Base-by-base conservation (phyloP, 1,140 invertebrate genomes). In the Bombyx mandarina region DNA sequence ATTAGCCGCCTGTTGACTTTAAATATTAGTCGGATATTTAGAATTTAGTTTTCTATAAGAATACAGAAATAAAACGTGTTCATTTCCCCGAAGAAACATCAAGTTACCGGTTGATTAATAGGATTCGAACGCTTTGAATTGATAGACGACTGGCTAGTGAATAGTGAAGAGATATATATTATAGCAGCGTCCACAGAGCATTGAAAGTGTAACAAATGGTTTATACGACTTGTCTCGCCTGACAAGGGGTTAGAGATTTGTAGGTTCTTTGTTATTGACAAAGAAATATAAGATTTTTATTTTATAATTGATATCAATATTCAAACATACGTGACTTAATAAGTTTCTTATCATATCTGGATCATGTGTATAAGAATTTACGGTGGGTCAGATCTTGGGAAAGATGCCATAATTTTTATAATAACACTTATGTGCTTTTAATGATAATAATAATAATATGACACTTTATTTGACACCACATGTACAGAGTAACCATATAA, bases 121-220 rank as follows among this genome's bases (percentile, higher is more conserved):
- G 8, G 10, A 49, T 49, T 6, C n/a, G 48, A 49, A 7, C 48
- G 8, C 7, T 18, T 12, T 22, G 48, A 47, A 10, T 12, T 47
- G 45, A 47, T 47, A 47, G 48, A 49, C 48, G 48, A 18, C 48
- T 49, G 12, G 8, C 48, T 22, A 49, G 48, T 49, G 9, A 49
- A 49, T 49, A 22, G n/a, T 12, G 6, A 35, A 49, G 48, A 49
- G 48, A 49, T 49, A 49, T 18, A 49, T n/a, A n/a, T n/a, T n/a
- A n/a, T 49, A 22, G 48, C n/a, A 18, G 7, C n/a, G 22, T 10
- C 4, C n/a, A 22, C n/a, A 2, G 8, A n/a, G 9, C 48, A 49
- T 49, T 49, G 48, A 49, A 49, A 18, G 48, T 22, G 7, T 49
- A 49, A 49, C 48, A 49, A 49, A 49, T 49, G 48, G 48, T 49